Evolutionary conservation across 2,888 invertebrate genomes (phyloP).

Genomic region (Clusia tigrina): DNA sequence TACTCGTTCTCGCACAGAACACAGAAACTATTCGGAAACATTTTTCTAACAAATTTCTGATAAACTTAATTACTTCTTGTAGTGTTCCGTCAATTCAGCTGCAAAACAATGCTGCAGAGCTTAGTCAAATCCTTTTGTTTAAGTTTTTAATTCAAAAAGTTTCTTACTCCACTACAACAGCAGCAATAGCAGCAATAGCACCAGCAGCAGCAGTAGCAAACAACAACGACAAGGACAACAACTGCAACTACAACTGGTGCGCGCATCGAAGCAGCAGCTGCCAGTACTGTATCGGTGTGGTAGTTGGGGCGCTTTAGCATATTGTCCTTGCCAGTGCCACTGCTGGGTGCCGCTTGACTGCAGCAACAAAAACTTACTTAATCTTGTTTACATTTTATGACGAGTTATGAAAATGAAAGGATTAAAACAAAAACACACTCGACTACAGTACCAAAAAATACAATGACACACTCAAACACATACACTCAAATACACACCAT

Average conservation of each 20-base stretch:
- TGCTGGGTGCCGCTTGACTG: background rate
- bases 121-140: constrained; percentile 55
- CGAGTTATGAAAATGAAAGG: constrained; percentile 58
- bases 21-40: too few relatives aligned
- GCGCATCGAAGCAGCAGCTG: background rate
- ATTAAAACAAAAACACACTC: constrained; percentile 36
- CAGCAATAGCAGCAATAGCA: background rate
- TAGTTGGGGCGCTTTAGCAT: background rate
- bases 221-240: too few relatives aligned
- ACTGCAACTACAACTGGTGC: background rate
- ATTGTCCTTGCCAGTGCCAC: background rate
- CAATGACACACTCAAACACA: constrained; percentile 2
- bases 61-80: background rate
- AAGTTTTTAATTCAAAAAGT: constrained; percentile 56
- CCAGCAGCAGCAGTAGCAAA: background rate
- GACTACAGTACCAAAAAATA: constrained; percentile 3
- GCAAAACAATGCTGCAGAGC: background rate
- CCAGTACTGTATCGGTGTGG: background rate
- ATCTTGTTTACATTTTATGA: constrained; percentile 57
- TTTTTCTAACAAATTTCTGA: background rate
- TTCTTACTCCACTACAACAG: constrained; percentile 31
- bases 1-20: too few relatives aligned
- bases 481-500: constrained; percentile 7
- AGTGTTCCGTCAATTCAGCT: background rate
- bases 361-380: constrained; percentile 52